Conservation (phyloP, 2,797 vertebrate genomes). For the Pantherophis vulpinus region DNA sequence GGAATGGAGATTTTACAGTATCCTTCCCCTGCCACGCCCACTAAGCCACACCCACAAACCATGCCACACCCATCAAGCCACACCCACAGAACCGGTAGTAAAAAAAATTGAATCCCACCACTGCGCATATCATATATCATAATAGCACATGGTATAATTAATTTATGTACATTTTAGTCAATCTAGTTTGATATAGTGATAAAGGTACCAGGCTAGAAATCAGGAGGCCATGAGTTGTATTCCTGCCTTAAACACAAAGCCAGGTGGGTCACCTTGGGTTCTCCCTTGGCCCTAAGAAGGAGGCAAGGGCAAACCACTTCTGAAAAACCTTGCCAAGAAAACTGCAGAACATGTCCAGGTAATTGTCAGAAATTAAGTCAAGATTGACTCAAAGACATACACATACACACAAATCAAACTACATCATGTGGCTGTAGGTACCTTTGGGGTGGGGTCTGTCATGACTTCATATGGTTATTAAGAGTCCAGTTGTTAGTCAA, state of each 20-base stretch:
- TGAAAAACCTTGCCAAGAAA: background rate
- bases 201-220: background rate
- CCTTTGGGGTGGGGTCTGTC: background rate
- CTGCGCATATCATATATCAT: background rate
- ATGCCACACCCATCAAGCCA: too few relatives aligned
- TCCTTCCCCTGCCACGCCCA: too few relatives aligned
- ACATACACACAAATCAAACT: too few relatives aligned
- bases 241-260: background rate
- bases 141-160: background rate
- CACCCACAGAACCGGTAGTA: too few relatives aligned
- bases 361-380: background rate
- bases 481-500: background rate
- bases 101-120: too few relatives aligned
- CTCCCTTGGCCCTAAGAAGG: background rate
- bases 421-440: background rate
- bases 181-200: background rate
- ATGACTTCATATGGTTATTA: background rate
- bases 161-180: background rate
- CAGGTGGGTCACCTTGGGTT: background rate
- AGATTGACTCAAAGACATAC: background rate
- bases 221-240: background rate
- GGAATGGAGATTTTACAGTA: too few relatives aligned
- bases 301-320: background rate
- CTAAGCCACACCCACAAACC: too few relatives aligned
- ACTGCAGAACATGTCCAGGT: background rate